These are phyloP conservation scores for Chelonus formosanus DNA, from an alignment of 2,888 invertebrate species.

Conservation along the genomic window DNA sequence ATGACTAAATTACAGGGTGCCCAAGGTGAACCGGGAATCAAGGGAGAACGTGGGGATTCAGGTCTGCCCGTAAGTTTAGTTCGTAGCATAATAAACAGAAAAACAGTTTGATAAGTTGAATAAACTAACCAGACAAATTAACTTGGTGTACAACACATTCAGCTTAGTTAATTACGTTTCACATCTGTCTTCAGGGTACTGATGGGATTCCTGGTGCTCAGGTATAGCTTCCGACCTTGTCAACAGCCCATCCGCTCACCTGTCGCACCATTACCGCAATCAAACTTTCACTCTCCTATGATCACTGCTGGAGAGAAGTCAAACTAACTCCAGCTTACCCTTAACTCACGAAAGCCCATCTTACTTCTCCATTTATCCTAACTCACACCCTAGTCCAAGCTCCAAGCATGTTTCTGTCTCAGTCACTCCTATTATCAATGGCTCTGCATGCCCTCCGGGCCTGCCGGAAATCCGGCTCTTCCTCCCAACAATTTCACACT, in stretches of 20 bases:
- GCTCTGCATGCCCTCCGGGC: constrained; percentile 10
- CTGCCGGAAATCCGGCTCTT: constrained; percentile 32
- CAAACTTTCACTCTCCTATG: constrained; percentile 9
- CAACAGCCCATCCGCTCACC: constrained; percentile 18
- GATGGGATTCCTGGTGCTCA: constrained; percentile 93
- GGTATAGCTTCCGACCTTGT: constrained; percentile 67
- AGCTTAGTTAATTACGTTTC: constrained; percentile 27
- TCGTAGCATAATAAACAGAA: no score
- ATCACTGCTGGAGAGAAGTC: constrained; percentile 2
- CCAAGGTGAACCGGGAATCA: constrained; percentile 89
- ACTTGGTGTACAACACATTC: background rate
- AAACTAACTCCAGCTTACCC: background rate
- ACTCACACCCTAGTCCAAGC: background rate
- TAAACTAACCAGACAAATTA: background rate
- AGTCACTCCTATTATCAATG: background rate
- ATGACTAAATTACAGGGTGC: constrained; percentile 75
- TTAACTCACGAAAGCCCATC: background rate
- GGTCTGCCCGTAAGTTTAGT: constrained; percentile 87
- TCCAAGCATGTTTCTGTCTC: constrained; percentile 8
- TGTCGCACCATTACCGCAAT: constrained; percentile 14
- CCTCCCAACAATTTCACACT: constrained; percentile 36
- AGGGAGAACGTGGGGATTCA: constrained; percentile 93
- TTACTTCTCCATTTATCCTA: background rate
- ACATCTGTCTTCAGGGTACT: constrained; percentile 76
- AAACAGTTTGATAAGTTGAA: constrained; percentile 14